Percentiles rank a stretch among this genome's conserved stretches.
Evolutionary conservation across 2,113 vertebrate genomes (phyloP).

Genomic region (Chionis minor): DNA sequence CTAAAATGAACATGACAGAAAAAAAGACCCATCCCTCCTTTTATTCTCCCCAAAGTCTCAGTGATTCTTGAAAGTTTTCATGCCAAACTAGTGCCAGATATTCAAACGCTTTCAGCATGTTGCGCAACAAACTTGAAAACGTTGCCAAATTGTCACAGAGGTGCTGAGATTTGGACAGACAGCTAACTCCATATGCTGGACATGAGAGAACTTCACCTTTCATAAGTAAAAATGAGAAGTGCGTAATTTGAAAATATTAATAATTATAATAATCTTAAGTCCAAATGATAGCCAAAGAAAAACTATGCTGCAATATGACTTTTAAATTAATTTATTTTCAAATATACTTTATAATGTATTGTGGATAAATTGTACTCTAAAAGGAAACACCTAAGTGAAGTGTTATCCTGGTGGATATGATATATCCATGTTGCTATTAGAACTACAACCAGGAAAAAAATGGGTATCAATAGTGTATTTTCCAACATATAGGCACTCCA

Average conservation of each 20-base stretch:
- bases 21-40: background rate
- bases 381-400: background rate
- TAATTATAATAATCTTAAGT: background rate
- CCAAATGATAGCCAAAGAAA: background rate
- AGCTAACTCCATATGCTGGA: background rate
- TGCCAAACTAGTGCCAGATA: background rate
- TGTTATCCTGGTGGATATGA: background rate
- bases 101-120: background rate
- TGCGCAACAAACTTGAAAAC: background rate
- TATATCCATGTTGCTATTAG: background rate
- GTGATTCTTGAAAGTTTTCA: slow-evolving; percentile 47
- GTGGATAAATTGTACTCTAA: background rate
- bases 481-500: background rate
- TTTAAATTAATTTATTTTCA: background rate
- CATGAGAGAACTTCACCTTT: background rate
- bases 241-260: background rate
- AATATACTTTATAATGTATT: background rate
- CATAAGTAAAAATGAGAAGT: background rate
- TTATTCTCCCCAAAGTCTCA: background rate
- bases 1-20: background rate
- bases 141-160: background rate
- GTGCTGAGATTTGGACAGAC: background rate
- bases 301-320: background rate
- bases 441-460: background rate
- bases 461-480: background rate